Evolutionary conservation across 2,797 vertebrate genomes (phyloP).

Genomic region (Crenuchus spilurus): DNA sequence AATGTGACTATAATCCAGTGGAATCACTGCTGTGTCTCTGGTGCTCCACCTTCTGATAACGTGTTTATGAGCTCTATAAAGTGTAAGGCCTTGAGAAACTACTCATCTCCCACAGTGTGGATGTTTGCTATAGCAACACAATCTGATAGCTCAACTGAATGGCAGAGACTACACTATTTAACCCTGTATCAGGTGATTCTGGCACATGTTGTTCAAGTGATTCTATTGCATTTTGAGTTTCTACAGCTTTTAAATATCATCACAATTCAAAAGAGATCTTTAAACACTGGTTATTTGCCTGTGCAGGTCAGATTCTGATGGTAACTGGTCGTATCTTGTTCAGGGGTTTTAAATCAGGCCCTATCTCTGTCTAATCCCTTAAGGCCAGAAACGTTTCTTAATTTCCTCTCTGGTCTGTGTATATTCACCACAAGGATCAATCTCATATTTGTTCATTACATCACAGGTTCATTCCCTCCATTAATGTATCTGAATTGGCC

Average conservation of each 20-base stretch:
- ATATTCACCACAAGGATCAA: no score
- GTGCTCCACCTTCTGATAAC: conserved; percentile 48
- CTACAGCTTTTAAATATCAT: background rate
- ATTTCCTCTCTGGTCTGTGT: no score
- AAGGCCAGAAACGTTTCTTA: no score
- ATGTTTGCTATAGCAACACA: background rate
- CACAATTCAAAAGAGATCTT: background rate
- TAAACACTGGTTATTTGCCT: no score
- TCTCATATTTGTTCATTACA: no score
- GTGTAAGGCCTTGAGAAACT: conserved; percentile 1
- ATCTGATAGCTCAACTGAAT: background rate
- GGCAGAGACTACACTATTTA: background rate
- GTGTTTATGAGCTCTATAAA: conserved; percentile 48
- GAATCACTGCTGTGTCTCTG: conserved; percentile 39
- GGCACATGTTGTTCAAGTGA: background rate
- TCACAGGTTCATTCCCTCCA: no score
- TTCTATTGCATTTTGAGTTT: background rate
- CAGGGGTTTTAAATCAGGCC: no score
- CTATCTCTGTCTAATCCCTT: no score
- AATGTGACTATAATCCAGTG: conserved; percentile 1
- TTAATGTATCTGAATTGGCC: no score
- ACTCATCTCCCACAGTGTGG: background rate
- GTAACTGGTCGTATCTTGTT: no score
- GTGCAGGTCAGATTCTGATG: no score
- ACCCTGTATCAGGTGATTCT: background rate